Conservation (phyloP, 1,140 invertebrate genomes). For the Venturia canescens region DNA sequence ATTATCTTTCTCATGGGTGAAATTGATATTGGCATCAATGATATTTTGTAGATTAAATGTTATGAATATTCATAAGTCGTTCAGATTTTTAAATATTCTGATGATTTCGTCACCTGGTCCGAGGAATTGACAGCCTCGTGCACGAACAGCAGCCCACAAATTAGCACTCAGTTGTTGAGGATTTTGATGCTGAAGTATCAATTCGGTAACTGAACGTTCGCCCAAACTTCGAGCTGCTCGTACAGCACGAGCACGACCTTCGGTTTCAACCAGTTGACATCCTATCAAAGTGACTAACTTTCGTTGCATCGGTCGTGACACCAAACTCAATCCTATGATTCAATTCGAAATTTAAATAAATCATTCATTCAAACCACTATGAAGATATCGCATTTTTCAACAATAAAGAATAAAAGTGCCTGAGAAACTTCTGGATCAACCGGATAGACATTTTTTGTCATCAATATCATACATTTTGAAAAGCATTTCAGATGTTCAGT, state of each 20-base stretch:
- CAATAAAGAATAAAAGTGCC: background rate
- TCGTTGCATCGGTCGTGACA: conserved; percentile 96
- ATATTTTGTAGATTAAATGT: no score
- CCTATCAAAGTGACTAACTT: conserved; percentile 95
- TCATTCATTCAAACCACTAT: background rate
- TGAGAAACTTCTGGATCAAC: no score
- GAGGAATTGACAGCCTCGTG: conserved; percentile 98
- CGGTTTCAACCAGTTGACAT: conserved; percentile 94
- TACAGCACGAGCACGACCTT: conserved; percentile 88
- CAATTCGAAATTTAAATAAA: conserved; percentile 48
- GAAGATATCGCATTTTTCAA: no score
- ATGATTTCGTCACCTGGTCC: conserved; percentile 84
- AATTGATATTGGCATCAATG: no score
- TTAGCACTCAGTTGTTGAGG: conserved; percentile 94
- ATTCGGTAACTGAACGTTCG: conserved; percentile 95
- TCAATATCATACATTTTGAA: no score
- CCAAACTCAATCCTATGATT: conserved; percentile 73
- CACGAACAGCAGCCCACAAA: conserved; percentile 97
- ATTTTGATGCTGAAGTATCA: conserved; percentile 96
- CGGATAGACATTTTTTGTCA: no score
- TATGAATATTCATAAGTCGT: background rate
- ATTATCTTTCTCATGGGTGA: no score
- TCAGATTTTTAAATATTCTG: no score
- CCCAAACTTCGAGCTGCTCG: conserved; percentile 93
- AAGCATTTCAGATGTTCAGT: no score